Conservation (phyloP, 1,140 invertebrate species). For the Macrosteles quadrilineatus region DNA sequence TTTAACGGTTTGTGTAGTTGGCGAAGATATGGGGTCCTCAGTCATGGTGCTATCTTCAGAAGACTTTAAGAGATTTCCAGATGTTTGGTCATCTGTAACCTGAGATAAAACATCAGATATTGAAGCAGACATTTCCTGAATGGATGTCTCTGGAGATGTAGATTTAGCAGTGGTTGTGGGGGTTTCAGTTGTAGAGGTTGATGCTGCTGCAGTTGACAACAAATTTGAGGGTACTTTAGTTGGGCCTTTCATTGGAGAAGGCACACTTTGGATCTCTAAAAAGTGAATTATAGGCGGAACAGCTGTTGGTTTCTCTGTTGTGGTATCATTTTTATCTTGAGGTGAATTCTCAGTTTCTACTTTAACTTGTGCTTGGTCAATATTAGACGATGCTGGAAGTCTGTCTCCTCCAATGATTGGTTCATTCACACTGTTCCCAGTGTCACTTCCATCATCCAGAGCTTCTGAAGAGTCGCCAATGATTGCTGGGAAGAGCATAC, state of each 20-base stretch:
- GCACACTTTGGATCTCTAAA: slow-evolving; percentile 45
- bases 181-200: slow-evolving; percentile 39
- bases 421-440: slow-evolving; percentile 10
- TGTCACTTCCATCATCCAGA: slow-evolving; percentile 9
- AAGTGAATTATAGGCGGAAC: slow-evolving; percentile 37
- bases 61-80: neutral
- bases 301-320: slow-evolving; percentile 32
- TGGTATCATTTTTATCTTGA: neutral
- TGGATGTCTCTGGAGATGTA: slow-evolving; percentile 31
- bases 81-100: slow-evolving; percentile 38
- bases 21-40: slow-evolving; percentile 41
- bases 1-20: slow-evolving; percentile 15
- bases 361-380: neutral
- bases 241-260: slow-evolving; percentile 23
- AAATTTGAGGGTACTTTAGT: slow-evolving; percentile 51
- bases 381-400: neutral
- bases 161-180: slow-evolving; percentile 33
- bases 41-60: neutral
- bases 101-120: slow-evolving; percentile 41
- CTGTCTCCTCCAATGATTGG: neutral
- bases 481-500: slow-evolving; percentile 66
- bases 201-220: slow-evolving; percentile 12
- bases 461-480: slow-evolving; percentile 18
- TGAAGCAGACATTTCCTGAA: slow-evolving; percentile 41
- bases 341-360: slow-evolving; percentile 7